A percentile compares a stretch with the other conserved stretches of the same genome.
Evolutionary conservation across 2,113 vertebrate species (phyloP).

Genomic region (Catharus minimus): DNA sequence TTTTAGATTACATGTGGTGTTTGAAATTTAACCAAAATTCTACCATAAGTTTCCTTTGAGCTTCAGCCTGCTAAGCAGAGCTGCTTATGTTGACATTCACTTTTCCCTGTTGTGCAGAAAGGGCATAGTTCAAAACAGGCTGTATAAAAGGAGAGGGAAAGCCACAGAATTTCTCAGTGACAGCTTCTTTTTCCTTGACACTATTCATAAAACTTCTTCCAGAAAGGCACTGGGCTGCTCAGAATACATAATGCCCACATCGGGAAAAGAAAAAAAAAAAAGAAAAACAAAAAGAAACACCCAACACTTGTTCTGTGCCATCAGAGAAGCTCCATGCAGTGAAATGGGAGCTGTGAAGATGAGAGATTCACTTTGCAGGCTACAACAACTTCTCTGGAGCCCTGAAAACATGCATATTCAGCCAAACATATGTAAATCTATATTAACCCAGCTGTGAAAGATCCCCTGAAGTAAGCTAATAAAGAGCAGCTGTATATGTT

Average conservation of each 20-base stretch:
- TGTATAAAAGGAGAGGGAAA: slow-evolving; percentile 5
- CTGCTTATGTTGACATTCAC: slow-evolving; percentile 28
- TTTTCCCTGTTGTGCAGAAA: slow-evolving; percentile 15
- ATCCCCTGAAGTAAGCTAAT: slow-evolving; percentile 32
- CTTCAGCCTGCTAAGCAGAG: slow-evolving; percentile 21
- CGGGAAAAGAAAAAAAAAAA: background rate
- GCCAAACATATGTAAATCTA: slow-evolving; percentile 6
- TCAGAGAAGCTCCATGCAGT: background rate
- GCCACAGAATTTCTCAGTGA: slow-evolving; percentile 34
- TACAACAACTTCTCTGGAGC: slow-evolving; percentile 31
- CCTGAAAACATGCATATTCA: background rate
- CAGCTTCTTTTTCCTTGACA: slow-evolving; percentile 48
- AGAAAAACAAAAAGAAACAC: background rate
- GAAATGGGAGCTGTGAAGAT: background rate
- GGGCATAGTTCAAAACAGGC: slow-evolving; percentile 35
- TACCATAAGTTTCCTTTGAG: background rate
- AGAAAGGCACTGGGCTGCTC: background rate
- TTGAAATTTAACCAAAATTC: slow-evolving; percentile 17
- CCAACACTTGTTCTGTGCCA: background rate
- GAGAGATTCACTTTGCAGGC: background rate
- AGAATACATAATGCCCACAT: slow-evolving; percentile 5
- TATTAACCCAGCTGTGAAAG: slow-evolving; percentile 31
- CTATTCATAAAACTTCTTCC: slow-evolving; percentile 17
- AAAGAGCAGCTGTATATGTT: slow-evolving; percentile 33
- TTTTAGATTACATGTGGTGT: background rate